Conservation (phyloP, 2,888 invertebrate genomes). For the Polyommatus iphigenia region DNA sequence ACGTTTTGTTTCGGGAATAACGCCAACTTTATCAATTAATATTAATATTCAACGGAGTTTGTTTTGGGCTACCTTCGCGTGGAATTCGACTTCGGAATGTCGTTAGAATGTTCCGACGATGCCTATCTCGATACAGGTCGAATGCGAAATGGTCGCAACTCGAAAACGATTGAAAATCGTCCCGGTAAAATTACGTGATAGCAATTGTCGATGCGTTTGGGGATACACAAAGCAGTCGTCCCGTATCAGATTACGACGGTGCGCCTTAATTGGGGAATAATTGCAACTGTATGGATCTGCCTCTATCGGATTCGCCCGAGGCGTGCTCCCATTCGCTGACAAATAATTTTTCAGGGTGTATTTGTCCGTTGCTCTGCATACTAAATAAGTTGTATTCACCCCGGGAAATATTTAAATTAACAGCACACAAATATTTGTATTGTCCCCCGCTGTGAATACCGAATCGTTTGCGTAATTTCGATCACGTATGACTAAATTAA, state of each 20-base stretch:
- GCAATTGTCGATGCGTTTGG: neutral
- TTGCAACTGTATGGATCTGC: neutral
- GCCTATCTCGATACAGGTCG: neutral
- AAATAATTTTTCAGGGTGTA: constrained; percentile 14
- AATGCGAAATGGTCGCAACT: neutral
- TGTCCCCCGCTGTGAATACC: constrained; percentile 33
- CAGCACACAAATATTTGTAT: constrained; percentile 32
- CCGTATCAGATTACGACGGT: neutral
- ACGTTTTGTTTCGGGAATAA: constrained; percentile 3
- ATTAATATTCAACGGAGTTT: neutral
- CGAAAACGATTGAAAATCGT: neutral
- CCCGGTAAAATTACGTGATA: neutral
- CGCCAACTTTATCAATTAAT: constrained; percentile 2
- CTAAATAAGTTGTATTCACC: neutral
- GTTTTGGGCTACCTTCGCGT: neutral
- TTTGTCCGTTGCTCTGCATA: neutral
- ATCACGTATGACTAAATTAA: constrained; percentile 36
- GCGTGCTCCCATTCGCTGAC: constrained; percentile 7
- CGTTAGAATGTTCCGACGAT: constrained; percentile 3
- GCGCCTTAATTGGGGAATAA: neutral
- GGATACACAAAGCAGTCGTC: neutral
- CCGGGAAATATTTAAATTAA: constrained; percentile 14
- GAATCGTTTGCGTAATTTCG: constrained; percentile 33
- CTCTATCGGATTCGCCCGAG: neutral
- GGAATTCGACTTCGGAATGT: constrained; percentile 5